Evolutionary conservation across 2,888 invertebrate species (phyloP), one percentile per base, ranked within the genome.

Genomic region (Platerodrilus igneus): DNA sequence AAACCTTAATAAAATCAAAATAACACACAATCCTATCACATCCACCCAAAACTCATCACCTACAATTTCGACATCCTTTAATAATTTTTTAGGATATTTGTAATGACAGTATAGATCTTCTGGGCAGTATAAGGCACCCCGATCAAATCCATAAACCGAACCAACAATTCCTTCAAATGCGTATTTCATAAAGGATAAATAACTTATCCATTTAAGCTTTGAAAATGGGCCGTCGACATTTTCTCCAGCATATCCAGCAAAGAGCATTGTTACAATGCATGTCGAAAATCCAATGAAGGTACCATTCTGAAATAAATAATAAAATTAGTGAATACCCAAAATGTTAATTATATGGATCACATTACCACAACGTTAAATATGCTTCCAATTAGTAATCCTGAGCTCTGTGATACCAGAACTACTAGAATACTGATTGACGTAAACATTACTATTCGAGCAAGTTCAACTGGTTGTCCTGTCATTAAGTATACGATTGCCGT

Each of bases 181-280:
- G 19, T 37, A 42, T 16, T 34, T 42, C 28, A 37, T 42, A 64
- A 91, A 95, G 5, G 93, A 94, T 43, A 91, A 73, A 63, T 93
- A 87, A 20, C 89, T 89, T 0, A 95, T 86, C 93, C 94, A 95
- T 60, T 83, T 79, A 3, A 96, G 71, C 64, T 92, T 93, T 1
- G 65, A 56, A n/a, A n/a, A n/a, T 0, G 95, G 95, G 38, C 95
- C 76, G 62, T 94, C 93, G 1, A 83, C 76, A 19, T 95, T 72
- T 2, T 86, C 86, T 7, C 95, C 92, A 11, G 94, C 94, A 67
- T 94, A 95, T 0, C 94, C 95, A 34, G 93, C 90, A 64, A 95
- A 94, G 83, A 95, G 86, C 83, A 95, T 89, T 76, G 94, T 84
- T 0, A 94, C 93, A 18, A 95, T 92, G 2, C 87, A 83, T 8